Evolutionary conservation across 2,797 vertebrate species (phyloP).

Genomic region (Notolepis coatsorum): DNA sequence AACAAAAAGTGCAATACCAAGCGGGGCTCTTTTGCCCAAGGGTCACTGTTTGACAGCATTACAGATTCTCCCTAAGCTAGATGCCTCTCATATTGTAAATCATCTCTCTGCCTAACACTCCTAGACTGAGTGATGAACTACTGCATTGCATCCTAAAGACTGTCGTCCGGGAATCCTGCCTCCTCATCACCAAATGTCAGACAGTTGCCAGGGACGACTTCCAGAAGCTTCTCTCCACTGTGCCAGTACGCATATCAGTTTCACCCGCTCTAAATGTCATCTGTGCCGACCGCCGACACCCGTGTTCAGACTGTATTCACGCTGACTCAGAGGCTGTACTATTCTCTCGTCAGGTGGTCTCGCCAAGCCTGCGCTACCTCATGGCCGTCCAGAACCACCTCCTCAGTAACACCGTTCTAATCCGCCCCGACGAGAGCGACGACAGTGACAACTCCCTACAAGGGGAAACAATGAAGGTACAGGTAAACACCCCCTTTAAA

Average conservation of each 20-base stretch:
- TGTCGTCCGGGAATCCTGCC: constrained; percentile 96
- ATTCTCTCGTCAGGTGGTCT: constrained; percentile 88
- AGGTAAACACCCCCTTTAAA: constrained; percentile 99
- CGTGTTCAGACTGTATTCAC: neutral
- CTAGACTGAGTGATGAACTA: constrained; percentile 95
- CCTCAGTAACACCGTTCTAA: constrained; percentile 97
- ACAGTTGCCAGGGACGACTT: constrained; percentile 97
- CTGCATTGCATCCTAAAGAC: constrained; percentile 98
- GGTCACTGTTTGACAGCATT: too few relatives aligned
- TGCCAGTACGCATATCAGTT: constrained; percentile 89
- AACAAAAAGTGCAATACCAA: too few relatives aligned
- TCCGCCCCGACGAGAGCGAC: constrained; percentile 95
- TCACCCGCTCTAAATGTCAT: constrained; percentile 29
- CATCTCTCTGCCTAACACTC: constrained; percentile 34
- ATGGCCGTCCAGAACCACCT: constrained; percentile 99
- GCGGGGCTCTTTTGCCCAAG: too few relatives aligned
- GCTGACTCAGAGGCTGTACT: constrained; percentile 5
- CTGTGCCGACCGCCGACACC: constrained; percentile 16
- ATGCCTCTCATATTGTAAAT: neutral
- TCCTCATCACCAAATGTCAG: constrained; percentile 99
- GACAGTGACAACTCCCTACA: constrained; percentile 99
- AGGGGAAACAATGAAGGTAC: constrained; percentile 99
- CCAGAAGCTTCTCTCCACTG: constrained; percentile 98
- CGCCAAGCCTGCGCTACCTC: constrained; percentile 96
- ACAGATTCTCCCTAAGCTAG: too few relatives aligned